Evolutionary conservation across 2,113 vertebrate species (phyloP), one percentile per base, ranked within the genome.

Genomic region (Prietella phreatophila): DNA sequence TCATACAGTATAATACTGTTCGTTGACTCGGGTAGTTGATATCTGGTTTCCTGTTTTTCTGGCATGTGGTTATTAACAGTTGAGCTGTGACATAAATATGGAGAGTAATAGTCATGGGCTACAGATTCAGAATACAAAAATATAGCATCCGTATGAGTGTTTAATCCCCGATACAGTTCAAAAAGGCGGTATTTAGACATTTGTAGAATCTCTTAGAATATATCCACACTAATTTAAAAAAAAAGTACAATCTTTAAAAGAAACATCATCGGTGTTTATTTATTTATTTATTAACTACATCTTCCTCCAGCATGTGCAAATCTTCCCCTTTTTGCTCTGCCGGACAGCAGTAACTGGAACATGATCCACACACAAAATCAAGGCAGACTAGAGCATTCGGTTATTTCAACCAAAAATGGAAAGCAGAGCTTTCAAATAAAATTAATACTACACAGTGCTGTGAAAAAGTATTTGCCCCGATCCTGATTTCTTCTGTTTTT

Each of bases 21-120:
- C 10, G n/a, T 36, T 60, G 19, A 13, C 79, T 82, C 20, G 11
- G 53, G 17, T 22, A 36, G 0, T 53, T 81, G 50, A 27, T n/a
- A 19, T 76, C 73, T 76, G 76, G 47, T n/a, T 79, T 82, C 79
- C 79, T 82, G 53, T 82, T 58, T 82, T 82, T 36, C 30, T 82
- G 36, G 30, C 25, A 36, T 11, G 53, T 81, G 79, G n/a, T 81
- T 81, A 53, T 20, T 58, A 56, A 11, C n/a, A 3, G 56, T 39
- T 55, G 79, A 20, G 30, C 79, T 82, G 79, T 25, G 30, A 30
- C 47, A n/a, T 27, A 76, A 47, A 42, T 36, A 30, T 1, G 19
- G 20, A 20, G 30, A 11, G 79, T 36, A 56, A 33, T 5, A 33
- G 17, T 22, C 19, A 1, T 33, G 13, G 9, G n/a, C 19, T 50